phyloP scores from a whole-genome alignment of 1,140 invertebrate genomes.

The Aricia agestis region DNA sequence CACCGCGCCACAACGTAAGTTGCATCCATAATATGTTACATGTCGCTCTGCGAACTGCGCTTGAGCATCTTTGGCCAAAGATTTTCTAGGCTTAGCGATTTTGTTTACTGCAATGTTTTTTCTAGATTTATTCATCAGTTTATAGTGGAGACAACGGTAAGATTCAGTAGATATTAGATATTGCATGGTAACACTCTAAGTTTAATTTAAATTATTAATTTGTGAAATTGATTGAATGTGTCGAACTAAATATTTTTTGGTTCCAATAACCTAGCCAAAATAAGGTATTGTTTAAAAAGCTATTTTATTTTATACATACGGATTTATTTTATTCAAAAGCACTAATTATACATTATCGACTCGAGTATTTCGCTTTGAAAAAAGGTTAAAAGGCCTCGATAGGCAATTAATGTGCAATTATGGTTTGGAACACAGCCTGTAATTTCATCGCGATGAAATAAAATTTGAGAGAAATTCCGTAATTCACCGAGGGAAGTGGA shows the following conservation, averaged over 20 bases:
- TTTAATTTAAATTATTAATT: not conserved
- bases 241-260: no score
- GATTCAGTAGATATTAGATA: constrained; percentile 3
- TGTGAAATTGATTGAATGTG: no score
- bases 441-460: not conserved
- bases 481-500: constrained; percentile 15
- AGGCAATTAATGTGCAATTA: not conserved
- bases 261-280: no score
- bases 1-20: constrained; percentile 91
- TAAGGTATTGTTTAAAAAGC: no score
- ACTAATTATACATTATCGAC: no score
- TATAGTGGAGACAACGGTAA: not conserved
- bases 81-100: constrained; percentile 21
- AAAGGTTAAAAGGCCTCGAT: not conserved
- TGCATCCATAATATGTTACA: constrained; percentile 12
- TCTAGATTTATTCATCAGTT: not conserved
- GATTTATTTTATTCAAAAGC: no score
- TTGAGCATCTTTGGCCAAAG: constrained; percentile 48
- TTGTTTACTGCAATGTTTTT: constrained; percentile 17
- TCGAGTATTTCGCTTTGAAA: not conserved
- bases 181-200: not conserved
- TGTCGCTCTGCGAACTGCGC: constrained; percentile 34
- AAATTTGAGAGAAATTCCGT: constrained; percentile 6
- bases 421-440: not conserved
- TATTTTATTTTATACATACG: no score